Percentiles rank a stretch among this genome's conserved stretches.
Evolutionary conservation across 2,888 invertebrate genomes (phyloP).

Genomic region (Pinctada fucata): DNA sequence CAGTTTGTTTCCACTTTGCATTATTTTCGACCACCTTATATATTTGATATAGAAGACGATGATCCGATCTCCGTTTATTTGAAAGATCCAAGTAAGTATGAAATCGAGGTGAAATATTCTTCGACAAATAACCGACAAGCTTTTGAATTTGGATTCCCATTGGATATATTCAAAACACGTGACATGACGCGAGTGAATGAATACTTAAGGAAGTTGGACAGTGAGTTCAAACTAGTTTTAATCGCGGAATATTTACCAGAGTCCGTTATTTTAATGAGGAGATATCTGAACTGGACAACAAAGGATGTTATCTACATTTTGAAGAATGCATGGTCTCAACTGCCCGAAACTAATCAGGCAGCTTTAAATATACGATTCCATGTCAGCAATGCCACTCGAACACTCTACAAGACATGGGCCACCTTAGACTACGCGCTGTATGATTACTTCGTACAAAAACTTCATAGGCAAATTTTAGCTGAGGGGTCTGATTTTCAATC

Average conservation of each 20-base stretch:
- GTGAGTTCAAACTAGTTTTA: slow-evolving; percentile 59
- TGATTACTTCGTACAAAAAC: slow-evolving; percentile 16
- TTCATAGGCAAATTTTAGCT: slow-evolving; percentile 5
- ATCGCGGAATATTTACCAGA: slow-evolving; percentile 62
- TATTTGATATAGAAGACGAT: slow-evolving; percentile 34
- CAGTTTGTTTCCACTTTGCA: slow-evolving; percentile 53
- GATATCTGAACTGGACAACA: slow-evolving; percentile 55
- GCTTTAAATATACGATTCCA: not conserved
- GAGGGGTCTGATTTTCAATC: slow-evolving; percentile 11
- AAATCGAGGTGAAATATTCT: slow-evolving; percentile 32
- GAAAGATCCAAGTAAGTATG: slow-evolving; percentile 49
- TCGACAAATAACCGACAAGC: slow-evolving; percentile 53
- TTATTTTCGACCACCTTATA: slow-evolving; percentile 43
- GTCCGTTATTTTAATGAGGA: slow-evolving; percentile 57
- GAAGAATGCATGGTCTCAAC: slow-evolving; percentile 9
- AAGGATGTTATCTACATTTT: slow-evolving; percentile 54
- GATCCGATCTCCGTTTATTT: slow-evolving; percentile 48
- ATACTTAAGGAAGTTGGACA: slow-evolving; percentile 52
- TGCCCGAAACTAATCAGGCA: not conserved
- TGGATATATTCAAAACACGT: slow-evolving; percentile 6
- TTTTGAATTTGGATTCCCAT: slow-evolving; percentile 54
- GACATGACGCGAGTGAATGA: slow-evolving; percentile 30
- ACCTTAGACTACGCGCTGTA: slow-evolving; percentile 28
- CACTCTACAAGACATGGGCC: slow-evolving; percentile 11
- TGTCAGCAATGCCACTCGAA: not conserved